These are phyloP conservation scores for Dichetophora obliterata DNA, from an alignment of 2,888 invertebrate species.

Conservation along the genomic window DNA sequence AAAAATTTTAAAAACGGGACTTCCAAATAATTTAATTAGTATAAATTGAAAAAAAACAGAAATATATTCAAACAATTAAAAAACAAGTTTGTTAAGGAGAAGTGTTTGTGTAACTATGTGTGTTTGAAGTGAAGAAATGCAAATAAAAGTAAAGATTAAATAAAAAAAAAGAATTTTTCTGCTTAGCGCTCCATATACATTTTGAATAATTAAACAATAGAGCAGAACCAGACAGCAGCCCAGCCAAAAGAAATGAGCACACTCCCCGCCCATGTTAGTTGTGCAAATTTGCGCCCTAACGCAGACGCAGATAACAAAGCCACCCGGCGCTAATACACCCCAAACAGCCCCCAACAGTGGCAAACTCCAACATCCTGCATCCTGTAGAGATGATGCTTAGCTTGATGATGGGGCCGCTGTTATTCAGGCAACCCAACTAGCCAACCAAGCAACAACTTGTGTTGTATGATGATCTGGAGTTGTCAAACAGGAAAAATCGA, in stretches of 20 bases:
- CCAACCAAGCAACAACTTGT: conserved; percentile 22
- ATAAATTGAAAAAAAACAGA: not conserved
- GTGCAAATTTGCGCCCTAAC: not conserved
- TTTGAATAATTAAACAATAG: conserved; percentile 21
- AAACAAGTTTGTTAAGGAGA: not conserved
- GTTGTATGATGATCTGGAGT: conserved; percentile 17
- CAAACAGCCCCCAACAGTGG: not conserved
- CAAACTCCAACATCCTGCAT: not conserved
- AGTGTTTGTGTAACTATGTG: not conserved
- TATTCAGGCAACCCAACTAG: not conserved
- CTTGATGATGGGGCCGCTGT: not conserved
- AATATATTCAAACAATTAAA: not conserved
- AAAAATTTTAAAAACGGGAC: not conserved
- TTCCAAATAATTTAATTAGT: conserved; percentile 9
- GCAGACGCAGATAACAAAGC: conserved; percentile 3
- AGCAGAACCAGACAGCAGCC: conserved; percentile 9
- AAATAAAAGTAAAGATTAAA: not conserved
- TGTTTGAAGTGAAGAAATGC: not conserved
- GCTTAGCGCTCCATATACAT: not conserved
- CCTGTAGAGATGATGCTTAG: not conserved
- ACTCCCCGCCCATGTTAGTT: not conserved
- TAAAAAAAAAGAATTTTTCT: not conserved
- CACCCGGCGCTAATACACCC: not conserved
- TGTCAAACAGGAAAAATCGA: conserved; percentile 32
- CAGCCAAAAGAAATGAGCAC: not conserved